Evolutionary conservation across 2,113 vertebrate genomes (phyloP), one percentile per base, ranked within the genome.

Genomic region (Puffinus mauretanicus): DNA sequence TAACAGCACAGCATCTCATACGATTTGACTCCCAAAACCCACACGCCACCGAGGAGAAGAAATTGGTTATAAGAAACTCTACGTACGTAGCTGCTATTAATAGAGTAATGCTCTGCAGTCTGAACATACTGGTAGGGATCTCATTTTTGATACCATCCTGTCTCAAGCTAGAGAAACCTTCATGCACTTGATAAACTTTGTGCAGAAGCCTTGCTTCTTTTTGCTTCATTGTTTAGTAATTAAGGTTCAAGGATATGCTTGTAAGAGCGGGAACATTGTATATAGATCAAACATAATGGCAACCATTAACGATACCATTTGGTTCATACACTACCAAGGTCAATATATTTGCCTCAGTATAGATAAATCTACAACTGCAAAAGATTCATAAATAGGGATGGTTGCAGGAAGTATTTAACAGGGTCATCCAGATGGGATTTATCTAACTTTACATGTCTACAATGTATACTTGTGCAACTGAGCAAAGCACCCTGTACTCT

Each of bases 11-110:
- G 51, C 98, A 99, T 58, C 98, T 98, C 82, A 73, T 99, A 51
- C 94, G 96, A 26, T 99, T 99, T 22, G 97, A 97, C 24, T 82
- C 98, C 3, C 98, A 98, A 82, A 99, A 99, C 94, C 98, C 98
- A 24, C 96, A 97, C 60, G 90, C 95, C 57, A 96, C 86, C 0
- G 40, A 95, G 8, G 96, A 98, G 85, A 99, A 98, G 90, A 98
- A 52, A 32, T 15, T 99, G 81, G 32, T 98, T 64, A 95, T 99
- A 75, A 98, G 97, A 90, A 99, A 99, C 70, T 97, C 98, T 12
- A 98, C 97, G 99, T 99, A 98, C 1, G 98, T 97, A 88, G 15
- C 32, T 82, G 11, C 65, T 29, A 16, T 38, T 94, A 1, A 22
- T 42, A 46, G 38, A 29, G 16, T 32, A 18, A 46, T 7, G 17